These are phyloP conservation scores for Branchinecta sandiegonensis DNA, from an alignment of 2,888 invertebrate genomes.

Conservation along the genomic window DNA sequence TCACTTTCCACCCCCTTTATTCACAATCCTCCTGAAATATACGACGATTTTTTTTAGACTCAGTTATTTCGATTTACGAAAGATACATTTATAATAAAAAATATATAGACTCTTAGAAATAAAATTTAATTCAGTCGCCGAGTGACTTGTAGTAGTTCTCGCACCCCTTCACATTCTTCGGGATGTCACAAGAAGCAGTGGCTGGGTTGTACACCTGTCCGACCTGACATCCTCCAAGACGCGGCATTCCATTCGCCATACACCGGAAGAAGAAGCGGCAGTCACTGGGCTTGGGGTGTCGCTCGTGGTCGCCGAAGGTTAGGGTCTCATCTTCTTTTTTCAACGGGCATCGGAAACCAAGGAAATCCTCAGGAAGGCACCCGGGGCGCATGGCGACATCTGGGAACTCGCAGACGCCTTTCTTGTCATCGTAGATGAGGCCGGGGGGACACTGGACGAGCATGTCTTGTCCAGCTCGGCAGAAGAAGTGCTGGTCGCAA, in stretches of 20 bases:
- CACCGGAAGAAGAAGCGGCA: slow-evolving; percentile 24
- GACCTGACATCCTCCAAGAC: slow-evolving; percentile 23
- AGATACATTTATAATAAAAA: too few species aligned
- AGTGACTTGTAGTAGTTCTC: slow-evolving; percentile 22
- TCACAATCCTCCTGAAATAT: too few species aligned
- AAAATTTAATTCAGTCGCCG: too few species aligned
- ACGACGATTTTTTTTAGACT: too few species aligned
- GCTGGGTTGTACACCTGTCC: slow-evolving; percentile 21
- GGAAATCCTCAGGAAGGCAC: slow-evolving; percentile 23
- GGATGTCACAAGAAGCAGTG: slow-evolving; percentile 20
- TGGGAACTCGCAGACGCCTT: slow-evolving; percentile 22
- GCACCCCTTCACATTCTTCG: slow-evolving; percentile 23
- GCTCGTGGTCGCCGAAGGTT: slow-evolving; percentile 21
- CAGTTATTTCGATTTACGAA: too few species aligned
- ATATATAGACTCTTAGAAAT: too few species aligned
- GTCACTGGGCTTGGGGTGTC: slow-evolving; percentile 20
- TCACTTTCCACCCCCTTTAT: too few species aligned
- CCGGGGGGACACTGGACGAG: slow-evolving; percentile 22
- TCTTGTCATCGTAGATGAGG: slow-evolving; percentile 21
- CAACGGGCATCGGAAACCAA: slow-evolving; percentile 21
- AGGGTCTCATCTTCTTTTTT: slow-evolving; percentile 16
- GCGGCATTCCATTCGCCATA: slow-evolving; percentile 22
- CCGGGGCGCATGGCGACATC: slow-evolving; percentile 22
- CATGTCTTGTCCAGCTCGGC: slow-evolving; percentile 17
- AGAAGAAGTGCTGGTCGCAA: slow-evolving; percentile 23